Evolutionary conservation across 2,113 vertebrate species (phyloP).

Genomic region (Capreolus pygargus): DNA sequence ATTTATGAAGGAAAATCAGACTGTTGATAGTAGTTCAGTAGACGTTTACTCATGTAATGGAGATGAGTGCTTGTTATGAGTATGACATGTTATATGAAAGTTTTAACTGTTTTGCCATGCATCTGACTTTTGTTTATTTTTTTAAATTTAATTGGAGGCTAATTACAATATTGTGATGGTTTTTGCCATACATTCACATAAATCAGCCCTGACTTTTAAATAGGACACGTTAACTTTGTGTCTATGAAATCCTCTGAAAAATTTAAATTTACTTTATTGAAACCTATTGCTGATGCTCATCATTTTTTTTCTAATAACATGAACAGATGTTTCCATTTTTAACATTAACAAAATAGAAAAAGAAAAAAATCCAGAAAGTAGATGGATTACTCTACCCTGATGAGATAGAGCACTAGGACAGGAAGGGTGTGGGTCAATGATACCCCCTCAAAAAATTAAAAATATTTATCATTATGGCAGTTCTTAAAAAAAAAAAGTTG

Average conservation of each 20-base stretch:
- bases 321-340: neutral
- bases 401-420: neutral
- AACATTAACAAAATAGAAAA: neutral
- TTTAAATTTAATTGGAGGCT: neutral
- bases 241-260: neutral
- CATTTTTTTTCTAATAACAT: neutral
- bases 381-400: neutral
- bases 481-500: neutral
- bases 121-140: neutral
- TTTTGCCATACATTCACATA: neutral
- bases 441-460: neutral
- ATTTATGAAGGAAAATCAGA: neutral
- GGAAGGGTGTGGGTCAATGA: neutral
- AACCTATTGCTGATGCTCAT: neutral
- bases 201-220: neutral
- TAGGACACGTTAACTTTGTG: neutral
- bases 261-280: constrained; percentile 6
- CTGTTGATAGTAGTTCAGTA: neutral
- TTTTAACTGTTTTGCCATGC: neutral
- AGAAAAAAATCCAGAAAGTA: neutral
- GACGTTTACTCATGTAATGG: neutral
- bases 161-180: neutral
- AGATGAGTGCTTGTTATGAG: neutral
- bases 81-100: neutral
- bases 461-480: neutral